Percentiles rank a stretch among this genome's conserved stretches.
These are phyloP conservation scores for Nansenia antarctica DNA, from an alignment of 2,113 vertebrate species.

Conservation along the genomic window DNA sequence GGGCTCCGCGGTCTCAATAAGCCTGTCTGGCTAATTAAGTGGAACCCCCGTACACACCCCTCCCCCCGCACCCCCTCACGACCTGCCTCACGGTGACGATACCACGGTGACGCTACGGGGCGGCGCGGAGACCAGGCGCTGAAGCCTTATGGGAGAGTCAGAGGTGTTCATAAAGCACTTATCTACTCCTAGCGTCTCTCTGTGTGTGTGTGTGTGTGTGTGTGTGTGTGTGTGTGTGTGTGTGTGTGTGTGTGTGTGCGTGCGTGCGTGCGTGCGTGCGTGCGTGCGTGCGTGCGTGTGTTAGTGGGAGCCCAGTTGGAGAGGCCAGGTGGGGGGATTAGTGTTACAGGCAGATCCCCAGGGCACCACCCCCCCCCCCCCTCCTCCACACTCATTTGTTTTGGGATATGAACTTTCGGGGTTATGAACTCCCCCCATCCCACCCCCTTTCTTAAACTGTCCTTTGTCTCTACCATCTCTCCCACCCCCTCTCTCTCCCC, in stretches of 20 bases:
- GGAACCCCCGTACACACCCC: not conserved
- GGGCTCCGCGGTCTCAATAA: constrained; percentile 47
- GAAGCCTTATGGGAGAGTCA: constrained; percentile 33
- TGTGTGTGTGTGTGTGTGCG: not conserved
- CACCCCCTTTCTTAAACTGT: not conserved
- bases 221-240: not conserved
- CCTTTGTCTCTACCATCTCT: constrained; percentile 3
- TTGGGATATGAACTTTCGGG: not conserved
- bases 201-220: not conserved
- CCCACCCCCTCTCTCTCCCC: not conserved
- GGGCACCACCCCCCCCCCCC: no score
- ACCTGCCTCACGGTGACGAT: constrained; percentile 15
- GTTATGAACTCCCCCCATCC: not conserved
- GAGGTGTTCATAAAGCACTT: constrained; percentile 39
- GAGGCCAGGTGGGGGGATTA: constrained; percentile 22
- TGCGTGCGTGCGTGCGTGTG: not conserved
- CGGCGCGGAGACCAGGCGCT: constrained; percentile 23
- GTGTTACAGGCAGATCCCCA: constrained; percentile 2
- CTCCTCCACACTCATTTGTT: not conserved
- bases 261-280: not conserved
- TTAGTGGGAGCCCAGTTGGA: constrained; percentile 16
- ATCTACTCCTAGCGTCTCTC: constrained; percentile 11
- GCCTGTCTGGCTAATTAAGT: constrained; percentile 51
- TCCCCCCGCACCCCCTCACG: not conserved
- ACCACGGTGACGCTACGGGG: constrained; percentile 7